phyloP scores from a whole-genome alignment of 2,888 invertebrate species.

The Zygothrica quintamaculata region DNA sequence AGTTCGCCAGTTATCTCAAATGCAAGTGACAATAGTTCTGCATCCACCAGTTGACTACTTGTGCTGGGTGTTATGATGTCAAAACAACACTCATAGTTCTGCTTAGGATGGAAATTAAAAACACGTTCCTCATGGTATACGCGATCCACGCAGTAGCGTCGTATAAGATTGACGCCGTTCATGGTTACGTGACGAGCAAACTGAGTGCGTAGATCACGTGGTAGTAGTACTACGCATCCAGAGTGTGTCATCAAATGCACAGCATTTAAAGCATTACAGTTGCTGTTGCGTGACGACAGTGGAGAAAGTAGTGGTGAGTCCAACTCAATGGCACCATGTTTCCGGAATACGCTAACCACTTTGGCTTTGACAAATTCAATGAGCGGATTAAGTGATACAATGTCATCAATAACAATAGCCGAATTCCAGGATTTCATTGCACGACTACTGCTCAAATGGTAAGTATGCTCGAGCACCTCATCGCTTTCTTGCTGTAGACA shows the following conservation, averaged over 20 bases:
- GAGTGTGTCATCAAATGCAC: constrained; percentile 94
- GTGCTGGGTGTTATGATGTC: constrained; percentile 93
- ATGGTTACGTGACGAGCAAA: constrained; percentile 93
- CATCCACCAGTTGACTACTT: constrained; percentile 92
- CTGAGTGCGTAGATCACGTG: constrained; percentile 92
- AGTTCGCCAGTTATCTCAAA: constrained; percentile 90
- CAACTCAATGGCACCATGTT: constrained; percentile 92
- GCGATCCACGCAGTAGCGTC: constrained; percentile 93
- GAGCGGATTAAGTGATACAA: constrained; percentile 83
- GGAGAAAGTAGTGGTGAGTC: constrained; percentile 93
- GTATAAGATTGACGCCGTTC: constrained; percentile 90
- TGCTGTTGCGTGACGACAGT: constrained; percentile 85
- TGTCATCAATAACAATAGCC: constrained; percentile 82
- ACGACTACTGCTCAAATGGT: constrained; percentile 87
- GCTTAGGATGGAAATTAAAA: constrained; percentile 93
- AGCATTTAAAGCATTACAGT: constrained; percentile 78
- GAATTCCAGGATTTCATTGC: constrained; percentile 82
- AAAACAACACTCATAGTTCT: constrained; percentile 95
- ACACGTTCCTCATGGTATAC: constrained; percentile 93
- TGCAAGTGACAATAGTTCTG: constrained; percentile 92
- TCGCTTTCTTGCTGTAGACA: constrained; percentile 84
- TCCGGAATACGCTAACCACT: constrained; percentile 87
- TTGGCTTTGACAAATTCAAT: constrained; percentile 84
- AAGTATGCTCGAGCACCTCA: constrained; percentile 89
- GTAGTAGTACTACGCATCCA: constrained; percentile 93